These are phyloP conservation scores for Eclectus roratus DNA, from an alignment of 2,113 vertebrate genomes.

Conservation along the genomic window DNA sequence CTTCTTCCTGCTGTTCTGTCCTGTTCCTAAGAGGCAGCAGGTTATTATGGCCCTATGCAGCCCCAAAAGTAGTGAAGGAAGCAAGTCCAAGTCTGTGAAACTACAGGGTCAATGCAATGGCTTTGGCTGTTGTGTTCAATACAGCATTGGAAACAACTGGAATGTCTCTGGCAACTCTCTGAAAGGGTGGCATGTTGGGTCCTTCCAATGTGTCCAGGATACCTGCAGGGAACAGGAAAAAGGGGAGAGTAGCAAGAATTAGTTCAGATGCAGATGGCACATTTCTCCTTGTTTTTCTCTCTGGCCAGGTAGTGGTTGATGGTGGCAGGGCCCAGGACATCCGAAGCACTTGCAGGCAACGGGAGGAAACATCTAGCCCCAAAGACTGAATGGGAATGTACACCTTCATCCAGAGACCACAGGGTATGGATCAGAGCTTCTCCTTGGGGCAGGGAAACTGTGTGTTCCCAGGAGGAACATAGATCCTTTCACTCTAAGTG, in stretches of 20 bases:
- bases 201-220: conserved; percentile 91
- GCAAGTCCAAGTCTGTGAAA: conserved; percentile 62
- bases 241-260: background rate
- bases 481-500: background rate
- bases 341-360: rapidly evolving
- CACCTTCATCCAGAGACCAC: background rate
- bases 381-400: background rate
- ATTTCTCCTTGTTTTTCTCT: background rate
- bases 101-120: conserved; percentile 66
- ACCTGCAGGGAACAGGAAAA: conserved; percentile 71
- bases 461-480: rapidly evolving
- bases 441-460: background rate
- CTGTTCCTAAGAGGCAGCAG: conserved; percentile 40
- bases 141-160: conserved; percentile 70
- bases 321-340: background rate
- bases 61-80: conserved; percentile 34
- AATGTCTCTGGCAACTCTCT: conserved; percentile 91
- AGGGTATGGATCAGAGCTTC: background rate
- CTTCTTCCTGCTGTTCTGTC: conserved; percentile 22
- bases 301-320: background rate
- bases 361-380: background rate
- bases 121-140: conserved; percentile 81
- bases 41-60: conserved; percentile 12
- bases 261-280: background rate
- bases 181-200: conserved; percentile 85